Conservation (phyloP, 2,797 vertebrate species). For the Chloroceryle amazona region DNA sequence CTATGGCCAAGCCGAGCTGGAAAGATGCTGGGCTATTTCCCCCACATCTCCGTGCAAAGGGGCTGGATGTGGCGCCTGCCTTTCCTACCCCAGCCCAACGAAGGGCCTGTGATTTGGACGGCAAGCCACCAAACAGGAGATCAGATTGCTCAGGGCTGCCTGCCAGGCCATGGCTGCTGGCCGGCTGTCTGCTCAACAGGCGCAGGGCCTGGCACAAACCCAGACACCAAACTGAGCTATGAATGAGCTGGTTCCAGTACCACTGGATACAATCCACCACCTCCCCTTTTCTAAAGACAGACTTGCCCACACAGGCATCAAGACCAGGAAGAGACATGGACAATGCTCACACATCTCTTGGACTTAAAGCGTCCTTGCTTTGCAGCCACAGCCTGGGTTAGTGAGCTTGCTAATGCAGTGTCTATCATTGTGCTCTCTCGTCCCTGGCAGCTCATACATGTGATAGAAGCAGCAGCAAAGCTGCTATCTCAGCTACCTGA, state of each 20-base stretch:
- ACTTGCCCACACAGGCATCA: background rate
- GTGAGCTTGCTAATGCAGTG: fast-evolving
- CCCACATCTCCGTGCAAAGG: fast-evolving
- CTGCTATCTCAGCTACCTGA: background rate
- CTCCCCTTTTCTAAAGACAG: background rate
- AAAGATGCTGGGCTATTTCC: background rate
- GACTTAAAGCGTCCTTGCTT: background rate
- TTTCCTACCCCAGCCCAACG: background rate
- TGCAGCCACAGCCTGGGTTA: background rate
- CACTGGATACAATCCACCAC: background rate
- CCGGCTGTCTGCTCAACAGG: background rate
- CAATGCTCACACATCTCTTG: background rate
- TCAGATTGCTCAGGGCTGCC: background rate
- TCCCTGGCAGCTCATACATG: fast-evolving
- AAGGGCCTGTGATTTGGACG: background rate
- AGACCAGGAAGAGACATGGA: background rate
- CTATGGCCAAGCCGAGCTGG: background rate
- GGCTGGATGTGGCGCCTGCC: background rate
- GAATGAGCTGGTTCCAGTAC: background rate
- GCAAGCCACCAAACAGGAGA: background rate
- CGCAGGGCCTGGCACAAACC: background rate
- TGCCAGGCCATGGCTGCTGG: background rate
- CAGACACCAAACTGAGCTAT: background rate
- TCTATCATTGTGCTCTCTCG: background rate
- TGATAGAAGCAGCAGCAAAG: background rate